Evolutionary conservation across 2,797 vertebrate species (phyloP).

Genomic region (Astyanax mexicanus): DNA sequence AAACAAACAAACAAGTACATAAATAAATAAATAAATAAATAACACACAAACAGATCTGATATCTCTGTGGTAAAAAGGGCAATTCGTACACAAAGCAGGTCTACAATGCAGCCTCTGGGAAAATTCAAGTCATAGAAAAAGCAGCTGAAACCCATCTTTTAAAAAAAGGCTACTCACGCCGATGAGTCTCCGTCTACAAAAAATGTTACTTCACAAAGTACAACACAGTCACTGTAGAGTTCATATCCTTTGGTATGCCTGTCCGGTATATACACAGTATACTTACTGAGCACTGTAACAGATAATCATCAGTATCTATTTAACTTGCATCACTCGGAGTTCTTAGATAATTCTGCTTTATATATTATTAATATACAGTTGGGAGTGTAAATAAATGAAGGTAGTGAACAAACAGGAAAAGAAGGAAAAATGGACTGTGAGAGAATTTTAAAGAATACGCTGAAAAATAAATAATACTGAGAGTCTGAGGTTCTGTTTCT

Average conservation of each 20-base stretch:
- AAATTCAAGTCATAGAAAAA: slow-evolving; percentile 9
- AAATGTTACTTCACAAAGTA: not conserved
- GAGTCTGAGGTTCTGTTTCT: not conserved
- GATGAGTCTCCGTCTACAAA: not conserved
- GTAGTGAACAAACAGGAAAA: not conserved
- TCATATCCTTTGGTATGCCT: slow-evolving; percentile 37
- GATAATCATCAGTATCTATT: slow-evolving; percentile 7
- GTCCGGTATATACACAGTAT: slow-evolving; percentile 19
- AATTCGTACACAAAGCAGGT: not conserved
- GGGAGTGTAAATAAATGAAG: not conserved
- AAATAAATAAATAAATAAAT: not conserved
- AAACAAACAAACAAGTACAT: slow-evolving; percentile 7
- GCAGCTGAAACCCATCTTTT: not conserved
- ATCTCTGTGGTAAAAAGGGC: not conserved
- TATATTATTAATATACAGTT: not conserved
- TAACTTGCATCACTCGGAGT: not conserved
- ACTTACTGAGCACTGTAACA: slow-evolving; percentile 13
- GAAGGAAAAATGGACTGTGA: not conserved
- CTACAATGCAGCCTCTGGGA: not conserved
- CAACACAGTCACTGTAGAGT: slow-evolving; percentile 11
- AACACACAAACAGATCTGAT: not conserved
- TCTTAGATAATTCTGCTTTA: too few species aligned
- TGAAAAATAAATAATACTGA: too few species aligned
- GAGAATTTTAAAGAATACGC: too few species aligned
- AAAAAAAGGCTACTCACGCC: not conserved